Evolutionary conservation across 2,113 vertebrate genomes (phyloP), one percentile per base, ranked within the genome.

Genomic region (Actenoides hombroni): DNA sequence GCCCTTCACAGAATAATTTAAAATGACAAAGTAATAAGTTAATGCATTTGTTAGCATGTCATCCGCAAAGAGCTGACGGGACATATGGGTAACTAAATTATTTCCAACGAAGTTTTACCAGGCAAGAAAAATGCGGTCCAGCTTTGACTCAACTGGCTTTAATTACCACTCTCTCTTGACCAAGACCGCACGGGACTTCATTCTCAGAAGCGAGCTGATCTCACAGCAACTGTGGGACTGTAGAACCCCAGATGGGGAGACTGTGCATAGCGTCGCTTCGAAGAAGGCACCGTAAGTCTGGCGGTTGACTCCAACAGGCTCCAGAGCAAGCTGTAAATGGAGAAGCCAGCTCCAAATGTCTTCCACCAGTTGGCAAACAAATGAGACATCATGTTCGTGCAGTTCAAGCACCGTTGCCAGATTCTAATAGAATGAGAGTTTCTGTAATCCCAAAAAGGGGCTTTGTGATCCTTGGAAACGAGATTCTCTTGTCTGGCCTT

Each of bases 401-500:
- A 87, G 86, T 26, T 84, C 88, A 40, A 61, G 81, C 53, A 31
- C 6, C 17, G 67, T 33, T 97, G 96, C 96, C 96, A 97, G 95
- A 76, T 85, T 59, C 88, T 97, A 96, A 95, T 89, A 89, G 83
- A 89, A 89, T 25, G 69, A 96, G 94, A 76, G 88, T 91, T 92
- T 84, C 76, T 96, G 77, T 93, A 95, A 91, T 94, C 89, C 91
- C 3, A 0, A 93, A 86, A 94, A 96, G 77, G 83, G 86, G 74
- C 33, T 94, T 16, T 91, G 86, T 93, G 92, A 96, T 87, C 92
- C 86, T 84, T 97, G 92, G 95, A 97, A 96, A 95, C 83, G 82
- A 94, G 91, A 89, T 69, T 90, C 94, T 82, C 95, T 85, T 92
- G 92, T 94, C 95, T 94, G 94, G 96, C 92, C 94, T 97, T 97